A percentile compares a stretch with the other conserved stretches of the same genome.
phyloP scores from a whole-genome alignment of 2,797 vertebrate genomes.

The Silurus aristotelis region DNA sequence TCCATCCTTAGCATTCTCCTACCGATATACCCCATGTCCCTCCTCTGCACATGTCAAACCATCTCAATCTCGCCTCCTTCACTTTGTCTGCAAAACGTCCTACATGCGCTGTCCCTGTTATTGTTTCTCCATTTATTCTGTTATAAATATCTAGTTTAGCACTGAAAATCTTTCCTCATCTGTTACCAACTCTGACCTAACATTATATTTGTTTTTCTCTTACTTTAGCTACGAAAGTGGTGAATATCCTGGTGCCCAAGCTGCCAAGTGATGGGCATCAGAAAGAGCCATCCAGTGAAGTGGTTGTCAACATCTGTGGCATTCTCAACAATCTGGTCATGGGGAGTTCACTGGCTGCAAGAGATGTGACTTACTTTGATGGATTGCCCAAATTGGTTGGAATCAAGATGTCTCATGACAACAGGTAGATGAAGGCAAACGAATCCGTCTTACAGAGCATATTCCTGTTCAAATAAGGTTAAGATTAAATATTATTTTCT shows the following conservation, averaged over 20 bases:
- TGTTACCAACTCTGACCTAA: not conserved
- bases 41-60: too few species aligned
- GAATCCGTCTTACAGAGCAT: not conserved
- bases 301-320: conserved; percentile 89
- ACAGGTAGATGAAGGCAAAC: conserved; percentile 73
- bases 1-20: too few species aligned
- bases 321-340: conserved; percentile 91
- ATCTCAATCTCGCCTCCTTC: too few species aligned
- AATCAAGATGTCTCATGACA: conserved; percentile 86
- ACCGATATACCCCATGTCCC: too few species aligned
- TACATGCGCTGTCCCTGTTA: too few species aligned
- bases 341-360: conserved; percentile 85
- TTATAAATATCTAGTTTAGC: not conserved
- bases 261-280: conserved; percentile 81
- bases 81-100: too few species aligned
- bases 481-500: not conserved
- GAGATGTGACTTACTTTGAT: conserved; percentile 88
- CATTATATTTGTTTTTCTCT: not conserved
- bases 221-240: conserved; percentile 84
- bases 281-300: conserved; percentile 80
- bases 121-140: not conserved
- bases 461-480: not conserved
- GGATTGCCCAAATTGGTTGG: conserved; percentile 88
- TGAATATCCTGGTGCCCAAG: conserved; percentile 86
- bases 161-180: not conserved